These are phyloP conservation scores for Drosophila stalkeri DNA, from an alignment of 2,888 invertebrate genomes.

Conservation along the genomic window DNA sequence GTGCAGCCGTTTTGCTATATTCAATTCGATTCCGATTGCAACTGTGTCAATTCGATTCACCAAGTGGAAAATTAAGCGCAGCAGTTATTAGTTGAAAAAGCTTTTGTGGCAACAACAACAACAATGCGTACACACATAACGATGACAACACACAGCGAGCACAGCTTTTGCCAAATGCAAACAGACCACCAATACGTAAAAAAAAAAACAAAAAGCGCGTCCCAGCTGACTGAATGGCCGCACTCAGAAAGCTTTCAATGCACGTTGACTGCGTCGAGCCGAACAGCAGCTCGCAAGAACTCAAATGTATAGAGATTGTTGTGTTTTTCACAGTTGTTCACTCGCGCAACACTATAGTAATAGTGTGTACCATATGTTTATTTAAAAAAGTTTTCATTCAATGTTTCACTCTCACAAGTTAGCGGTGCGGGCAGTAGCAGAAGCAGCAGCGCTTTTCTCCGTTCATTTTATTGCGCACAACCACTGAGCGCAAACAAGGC, in stretches of 20 bases:
- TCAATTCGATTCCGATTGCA: slow-evolving; percentile 15
- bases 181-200: slow-evolving; percentile 25
- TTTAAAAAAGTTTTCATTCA: not conserved
- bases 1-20: slow-evolving; percentile 22
- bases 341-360: not conserved
- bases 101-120: slow-evolving; percentile 42
- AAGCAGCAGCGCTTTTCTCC: slow-evolving; percentile 9
- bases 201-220: slow-evolving; percentile 43
- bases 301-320: not conserved
- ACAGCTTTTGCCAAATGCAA: slow-evolving; percentile 53
- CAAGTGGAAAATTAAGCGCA: slow-evolving; percentile 49
- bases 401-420: not conserved
- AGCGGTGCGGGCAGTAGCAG: slow-evolving; percentile 11
- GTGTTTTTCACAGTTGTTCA: not conserved
- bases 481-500: slow-evolving; percentile 8
- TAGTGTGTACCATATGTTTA: not conserved
- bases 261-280: not conserved
- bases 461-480: slow-evolving; percentile 14
- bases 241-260: slow-evolving; percentile 6
- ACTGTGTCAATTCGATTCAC: slow-evolving; percentile 48
- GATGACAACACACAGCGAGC: slow-evolving; percentile 58
- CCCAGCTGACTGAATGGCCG: slow-evolving; percentile 48
- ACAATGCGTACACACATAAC: slow-evolving; percentile 58
- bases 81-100: slow-evolving; percentile 50
- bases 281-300: not conserved